Evolutionary conservation across 2,797 vertebrate species (phyloP).

Genomic region (Melanotaenia parkinsoni): DNA sequence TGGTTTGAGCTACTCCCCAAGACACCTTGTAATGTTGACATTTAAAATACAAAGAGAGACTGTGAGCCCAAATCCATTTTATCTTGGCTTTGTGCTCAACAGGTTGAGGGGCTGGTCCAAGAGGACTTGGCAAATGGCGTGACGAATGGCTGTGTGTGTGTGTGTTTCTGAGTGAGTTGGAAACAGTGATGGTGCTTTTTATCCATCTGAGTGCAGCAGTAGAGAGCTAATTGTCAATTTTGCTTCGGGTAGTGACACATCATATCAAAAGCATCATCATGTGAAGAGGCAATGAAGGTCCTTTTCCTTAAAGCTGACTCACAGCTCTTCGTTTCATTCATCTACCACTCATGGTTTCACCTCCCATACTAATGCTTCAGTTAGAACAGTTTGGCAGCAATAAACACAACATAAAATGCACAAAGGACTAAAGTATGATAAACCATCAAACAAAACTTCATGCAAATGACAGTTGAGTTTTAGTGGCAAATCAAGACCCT

Average conservation of each 20-base stretch:
- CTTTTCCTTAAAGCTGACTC: slow-evolving; percentile 36
- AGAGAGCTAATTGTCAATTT: slow-evolving; percentile 45
- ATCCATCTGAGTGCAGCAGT: slow-evolving; percentile 19
- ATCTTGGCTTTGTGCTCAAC: slow-evolving; percentile 60
- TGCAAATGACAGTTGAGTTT: background rate
- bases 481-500: background rate
- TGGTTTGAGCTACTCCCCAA: slow-evolving; percentile 54
- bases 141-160: background rate
- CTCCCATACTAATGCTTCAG: slow-evolving; percentile 3
- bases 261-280: slow-evolving; percentile 54
- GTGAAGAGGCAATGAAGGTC: slow-evolving; percentile 41
- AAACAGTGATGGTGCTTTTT: slow-evolving; percentile 22
- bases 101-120: slow-evolving; percentile 47
- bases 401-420: background rate
- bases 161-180: slow-evolving; percentile 12
- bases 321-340: slow-evolving; percentile 37
- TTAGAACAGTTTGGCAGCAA: background rate
- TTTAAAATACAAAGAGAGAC: slow-evolving; percentile 65
- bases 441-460: background rate
- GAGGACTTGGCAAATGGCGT: slow-evolving; percentile 45
- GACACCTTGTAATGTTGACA: slow-evolving; percentile 67
- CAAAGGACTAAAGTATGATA: background rate
- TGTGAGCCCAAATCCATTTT: slow-evolving; percentile 43
- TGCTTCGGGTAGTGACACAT: slow-evolving; percentile 53
- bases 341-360: background rate